Evolutionary conservation across 2,888 invertebrate genomes (phyloP).

Genomic region (Disparrhopalites patrizii): DNA sequence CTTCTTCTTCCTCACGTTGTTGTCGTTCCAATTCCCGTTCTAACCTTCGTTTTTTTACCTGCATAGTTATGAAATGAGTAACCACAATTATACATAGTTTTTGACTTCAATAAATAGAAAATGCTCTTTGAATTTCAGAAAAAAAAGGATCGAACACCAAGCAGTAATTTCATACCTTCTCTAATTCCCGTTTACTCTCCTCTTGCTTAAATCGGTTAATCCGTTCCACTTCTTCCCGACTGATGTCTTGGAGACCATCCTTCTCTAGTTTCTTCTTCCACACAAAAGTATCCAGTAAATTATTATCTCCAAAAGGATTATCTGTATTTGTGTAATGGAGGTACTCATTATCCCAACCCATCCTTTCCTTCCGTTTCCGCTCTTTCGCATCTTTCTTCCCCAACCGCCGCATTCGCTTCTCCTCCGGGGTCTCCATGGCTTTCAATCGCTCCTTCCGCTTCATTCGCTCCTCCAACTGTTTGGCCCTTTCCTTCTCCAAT

Average conservation of each 20-base stretch:
- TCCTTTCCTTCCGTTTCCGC: slow-evolving; percentile 71
- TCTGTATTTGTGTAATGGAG: slow-evolving; percentile 96
- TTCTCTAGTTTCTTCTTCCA: slow-evolving; percentile 96
- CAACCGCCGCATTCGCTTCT: slow-evolving; percentile 78
- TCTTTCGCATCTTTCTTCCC: slow-evolving; percentile 82
- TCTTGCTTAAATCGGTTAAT: slow-evolving; percentile 80
- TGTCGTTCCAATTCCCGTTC: slow-evolving; percentile 85
- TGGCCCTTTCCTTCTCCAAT: slow-evolving; percentile 66
- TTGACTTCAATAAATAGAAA: too few relatives aligned
- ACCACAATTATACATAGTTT: too few relatives aligned
- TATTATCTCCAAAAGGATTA: slow-evolving; percentile 97
- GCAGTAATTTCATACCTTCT: slow-evolving; percentile 63
- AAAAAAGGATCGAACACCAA: too few relatives aligned
- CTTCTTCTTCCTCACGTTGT: slow-evolving; percentile 74
- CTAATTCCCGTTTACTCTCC: slow-evolving; percentile 85
- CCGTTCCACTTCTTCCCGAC: slow-evolving; percentile 73
- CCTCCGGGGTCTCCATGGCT: slow-evolving; percentile 90
- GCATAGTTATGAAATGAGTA: too few relatives aligned
- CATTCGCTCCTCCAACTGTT: slow-evolving; percentile 62
- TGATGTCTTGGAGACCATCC: slow-evolving; percentile 77
- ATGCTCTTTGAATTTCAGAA: too few relatives aligned
- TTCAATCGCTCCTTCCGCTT: slow-evolving; percentile 73
- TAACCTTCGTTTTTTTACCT: slow-evolving; percentile 81
- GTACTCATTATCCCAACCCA: slow-evolving; percentile 98
- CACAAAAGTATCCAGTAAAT: slow-evolving; percentile 88